Conservation (phyloP, 1,140 invertebrate genomes). For the Physella acuta region DNA sequence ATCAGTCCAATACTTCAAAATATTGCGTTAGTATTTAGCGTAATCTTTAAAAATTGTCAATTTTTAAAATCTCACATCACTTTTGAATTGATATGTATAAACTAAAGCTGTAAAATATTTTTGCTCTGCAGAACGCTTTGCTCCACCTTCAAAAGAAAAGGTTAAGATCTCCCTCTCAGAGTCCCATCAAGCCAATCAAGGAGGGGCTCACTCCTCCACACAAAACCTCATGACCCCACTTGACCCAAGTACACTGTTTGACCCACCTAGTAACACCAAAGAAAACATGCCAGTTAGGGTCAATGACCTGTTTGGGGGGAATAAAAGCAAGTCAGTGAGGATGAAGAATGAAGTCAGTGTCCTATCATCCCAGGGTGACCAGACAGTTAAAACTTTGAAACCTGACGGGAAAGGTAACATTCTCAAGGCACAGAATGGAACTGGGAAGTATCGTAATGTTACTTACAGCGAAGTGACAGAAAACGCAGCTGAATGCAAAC, state of each 20-base stretch:
- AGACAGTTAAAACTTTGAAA: not conserved
- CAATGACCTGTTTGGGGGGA: not conserved
- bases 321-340: not conserved
- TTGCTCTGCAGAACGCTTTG: slow-evolving; percentile 1
- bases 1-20: too few species aligned
- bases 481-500: slow-evolving; percentile 6
- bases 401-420: not conserved
- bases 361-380: not conserved
- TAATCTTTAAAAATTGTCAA: too few species aligned
- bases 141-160: slow-evolving; percentile 10
- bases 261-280: too few species aligned
- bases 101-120: not conserved
- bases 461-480: not conserved
- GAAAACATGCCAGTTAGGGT: too few species aligned
- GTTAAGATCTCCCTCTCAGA: not conserved
- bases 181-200: too few species aligned
- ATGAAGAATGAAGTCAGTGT: not conserved
- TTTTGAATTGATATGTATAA: too few species aligned
- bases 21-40: too few species aligned
- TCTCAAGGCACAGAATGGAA: not conserved
- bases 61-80: too few species aligned
- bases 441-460: slow-evolving; percentile 5
- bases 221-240: too few species aligned
- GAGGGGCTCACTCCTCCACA: too few species aligned
- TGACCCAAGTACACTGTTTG: too few species aligned